Evolutionary conservation across 2,797 vertebrate species (phyloP), one percentile per base, ranked within the genome.

Genomic region (Hybognathus amarus): DNA sequence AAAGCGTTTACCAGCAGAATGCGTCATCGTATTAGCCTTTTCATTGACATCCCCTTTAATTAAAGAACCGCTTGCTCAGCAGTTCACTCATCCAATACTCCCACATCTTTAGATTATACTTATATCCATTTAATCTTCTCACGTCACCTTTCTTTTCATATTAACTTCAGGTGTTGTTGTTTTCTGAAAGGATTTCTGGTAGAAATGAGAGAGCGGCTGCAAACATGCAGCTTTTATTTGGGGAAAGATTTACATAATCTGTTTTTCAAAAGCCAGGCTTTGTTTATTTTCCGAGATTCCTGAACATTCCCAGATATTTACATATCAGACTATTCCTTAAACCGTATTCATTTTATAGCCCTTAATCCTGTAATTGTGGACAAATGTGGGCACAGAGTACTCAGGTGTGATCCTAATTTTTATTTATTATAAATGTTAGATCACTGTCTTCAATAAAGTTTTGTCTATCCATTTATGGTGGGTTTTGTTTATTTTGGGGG

Each of bases 251-350:
- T 45, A 45, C 24, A 63, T 63, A 77, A 63, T 45, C 22, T 68
- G 47, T 67, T 38, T 67, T 68, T 54, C 45, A 79, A 68, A 79
- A 10, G 24, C 59, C 24, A 30, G 9, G 45, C 45, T 68, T 68
- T 38, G 47, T 40, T 68, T 22, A 54, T 66, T 36, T 66, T 66
- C 27, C 12, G 4, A n/a, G 27, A 64, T 47, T 50, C 18, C 50
- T 66, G 1, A 47, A 10, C 18, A n/a, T 47, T 64, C 27, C 40
- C 18, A 30, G 11, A 64, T 66, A 47, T 78, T 77, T 47, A 47
- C 59, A 78, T 47, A n/a, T 78, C 40, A 50, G 18, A 64, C 18
- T 36, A 66, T 50, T 78, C 42, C 61, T 24, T 50, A 30, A 45
- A n/a, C n/a, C n/a, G n/a, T n/a, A n/a, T n/a, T n/a, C n/a, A n/a